Conservation (phyloP, 2,113 vertebrate genomes). For the Penelope pileata region DNA sequence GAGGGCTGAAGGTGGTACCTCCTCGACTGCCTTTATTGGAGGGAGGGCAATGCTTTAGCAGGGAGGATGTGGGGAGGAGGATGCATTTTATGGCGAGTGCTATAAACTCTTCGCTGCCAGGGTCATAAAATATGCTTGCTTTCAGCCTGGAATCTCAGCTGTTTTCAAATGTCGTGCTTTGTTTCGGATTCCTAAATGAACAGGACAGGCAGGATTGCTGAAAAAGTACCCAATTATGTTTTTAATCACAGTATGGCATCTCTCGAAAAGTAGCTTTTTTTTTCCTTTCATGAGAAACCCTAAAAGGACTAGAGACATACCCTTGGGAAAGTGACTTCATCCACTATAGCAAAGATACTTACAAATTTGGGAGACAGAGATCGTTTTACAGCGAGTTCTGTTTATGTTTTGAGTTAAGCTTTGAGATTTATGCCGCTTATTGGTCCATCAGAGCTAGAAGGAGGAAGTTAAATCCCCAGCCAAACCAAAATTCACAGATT, state of each 20-base stretch:
- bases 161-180: constrained; percentile 40
- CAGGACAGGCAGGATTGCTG: neutral
- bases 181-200: constrained; percentile 19
- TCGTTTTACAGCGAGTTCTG: neutral
- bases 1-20: constrained; percentile 38
- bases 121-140: constrained; percentile 40
- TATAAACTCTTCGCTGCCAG: constrained; percentile 58
- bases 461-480: neutral
- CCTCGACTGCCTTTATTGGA: neutral
- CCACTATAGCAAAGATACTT: neutral
- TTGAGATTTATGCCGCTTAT: neutral
- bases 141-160: constrained; percentile 31
- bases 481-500: neutral
- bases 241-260: constrained; percentile 22
- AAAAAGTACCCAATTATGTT: neutral
- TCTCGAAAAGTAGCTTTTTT: neutral
- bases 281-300: neutral
- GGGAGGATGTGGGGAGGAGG: constrained; percentile 52
- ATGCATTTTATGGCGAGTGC: constrained; percentile 63
- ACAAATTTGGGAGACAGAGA: neutral
- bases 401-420: neutral
- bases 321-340: constrained; percentile 15
- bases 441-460: neutral
- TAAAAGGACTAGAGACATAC: neutral
- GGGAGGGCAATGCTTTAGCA: neutral